Evolutionary conservation across 2,113 vertebrate species (phyloP).

Genomic region (Spheniscus mendiculus): DNA sequence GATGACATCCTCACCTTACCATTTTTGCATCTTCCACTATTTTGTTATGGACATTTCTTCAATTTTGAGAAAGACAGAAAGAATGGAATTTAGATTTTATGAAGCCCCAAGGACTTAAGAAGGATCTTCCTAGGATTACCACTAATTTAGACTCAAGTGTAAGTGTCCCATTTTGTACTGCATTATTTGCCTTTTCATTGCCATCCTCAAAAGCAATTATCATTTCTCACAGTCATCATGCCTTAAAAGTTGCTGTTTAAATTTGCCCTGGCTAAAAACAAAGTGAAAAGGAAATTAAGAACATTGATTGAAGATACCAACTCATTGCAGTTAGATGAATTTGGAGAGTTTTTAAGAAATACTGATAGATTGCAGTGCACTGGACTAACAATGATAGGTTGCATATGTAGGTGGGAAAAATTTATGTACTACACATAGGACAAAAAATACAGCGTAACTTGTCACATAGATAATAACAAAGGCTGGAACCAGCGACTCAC

Average conservation of each 20-base stretch:
- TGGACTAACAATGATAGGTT: not conserved
- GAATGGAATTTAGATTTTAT: not conserved
- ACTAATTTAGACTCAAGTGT: not conserved
- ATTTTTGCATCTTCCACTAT: not conserved
- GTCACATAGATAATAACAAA: not conserved
- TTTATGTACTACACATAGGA: not conserved
- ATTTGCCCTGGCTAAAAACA: not conserved
- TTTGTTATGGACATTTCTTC: not conserved
- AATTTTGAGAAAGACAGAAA: not conserved
- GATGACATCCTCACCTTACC: not conserved
- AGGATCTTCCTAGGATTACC: not conserved
- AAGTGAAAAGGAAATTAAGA: not conserved
- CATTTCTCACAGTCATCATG: not conserved
- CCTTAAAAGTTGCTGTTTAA: conserved; percentile 11
- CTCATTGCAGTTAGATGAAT: not conserved
- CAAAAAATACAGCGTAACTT: not conserved
- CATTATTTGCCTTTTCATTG: conserved; percentile 10
- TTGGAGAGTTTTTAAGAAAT: not conserved
- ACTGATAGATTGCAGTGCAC: not conserved
- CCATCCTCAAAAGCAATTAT: conserved; percentile 6
- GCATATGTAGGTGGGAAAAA: not conserved
- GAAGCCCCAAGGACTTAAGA: not conserved
- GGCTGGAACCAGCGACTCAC: not conserved
- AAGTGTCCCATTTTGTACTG: not conserved
- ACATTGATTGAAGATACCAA: not conserved